Evolutionary conservation across 2,797 vertebrate genomes (phyloP), one percentile per base, ranked within the genome.

Genomic region (Dendrocincla fuliginosa): DNA sequence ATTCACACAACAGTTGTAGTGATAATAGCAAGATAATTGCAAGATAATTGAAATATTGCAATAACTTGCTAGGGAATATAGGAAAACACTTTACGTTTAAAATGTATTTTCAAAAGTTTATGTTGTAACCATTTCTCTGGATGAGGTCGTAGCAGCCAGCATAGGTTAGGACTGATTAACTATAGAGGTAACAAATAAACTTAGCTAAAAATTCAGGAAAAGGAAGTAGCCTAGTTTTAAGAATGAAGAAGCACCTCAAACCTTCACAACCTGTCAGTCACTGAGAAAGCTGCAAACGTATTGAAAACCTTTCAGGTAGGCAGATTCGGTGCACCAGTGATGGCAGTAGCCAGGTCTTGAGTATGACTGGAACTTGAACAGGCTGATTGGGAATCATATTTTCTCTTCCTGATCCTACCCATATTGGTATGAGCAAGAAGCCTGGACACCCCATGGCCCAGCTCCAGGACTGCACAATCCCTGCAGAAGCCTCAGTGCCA

Each of bases 331-430:
- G 15, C 24, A 47, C 3, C 28, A 52, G 35, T 20, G 30, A 6
- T 50, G 16, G 9, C n/a, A 82, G 27, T 13, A 39, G 4, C 9
- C 33, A 53, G 7, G 33, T 46, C 27, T 44, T 53, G 61, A 41
- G 27, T 16, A 41, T 0, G 0, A 22, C 19, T 35, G 13, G 25
- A 61, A 39, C 19, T 16, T 52, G 8, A 52, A 37, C 0, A 12
- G 25, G 8, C 39, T 27, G 13, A 33, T 32, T 16, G 49, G 19
- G 22, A 68, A 57, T n/a, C 11, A 70, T 0, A 0, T 89, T 70
- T 63, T 91, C 23, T 74, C 16, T 30, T 4, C 14, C 14, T 49
- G 16, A 49, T 74, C 12, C 28, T 64, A 22, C 7, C 5, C 35
- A 22, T 35, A 16, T 11, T 24, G 18, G 4, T 57, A 69, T 35